Percentiles rank a stretch among this genome's conserved stretches.
phyloP scores from a whole-genome alignment of 2,888 invertebrate genomes.

The Chaetoderma sp. region DNA sequence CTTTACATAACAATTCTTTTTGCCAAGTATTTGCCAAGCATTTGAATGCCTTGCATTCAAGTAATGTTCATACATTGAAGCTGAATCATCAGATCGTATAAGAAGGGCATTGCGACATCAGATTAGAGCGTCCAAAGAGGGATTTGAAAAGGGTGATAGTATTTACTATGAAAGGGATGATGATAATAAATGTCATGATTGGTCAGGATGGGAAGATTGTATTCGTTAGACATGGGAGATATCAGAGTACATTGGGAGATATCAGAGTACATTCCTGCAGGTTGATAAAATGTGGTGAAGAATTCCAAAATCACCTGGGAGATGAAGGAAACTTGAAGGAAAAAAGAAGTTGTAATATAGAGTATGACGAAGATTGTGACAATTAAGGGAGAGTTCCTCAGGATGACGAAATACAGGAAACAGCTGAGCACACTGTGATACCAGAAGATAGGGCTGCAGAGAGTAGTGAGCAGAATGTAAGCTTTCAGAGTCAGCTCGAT shows the following conservation, averaged over 20 bases:
- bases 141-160: too few relatives aligned
- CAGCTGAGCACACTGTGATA: background rate
- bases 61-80: conserved; percentile 21
- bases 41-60: conserved; percentile 1
- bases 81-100: conserved; percentile 33
- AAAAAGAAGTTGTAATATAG: background rate
- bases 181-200: conserved; percentile 31
- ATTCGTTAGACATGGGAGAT: conserved; percentile 38
- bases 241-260: too few relatives aligned
- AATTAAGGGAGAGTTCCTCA: background rate
- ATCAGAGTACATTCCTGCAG: conserved; percentile 33
- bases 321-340: background rate
- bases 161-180: too few relatives aligned
- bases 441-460: too few relatives aligned
- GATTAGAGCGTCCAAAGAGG: conserved; percentile 21
- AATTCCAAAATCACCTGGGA: conserved; percentile 9
- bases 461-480: too few relatives aligned
- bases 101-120: conserved; percentile 27
- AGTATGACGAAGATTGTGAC: background rate
- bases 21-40: background rate
- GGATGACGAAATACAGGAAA: background rate
- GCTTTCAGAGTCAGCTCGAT: too few relatives aligned
- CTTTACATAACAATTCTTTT: conserved; percentile 20
- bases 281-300: conserved; percentile 14
- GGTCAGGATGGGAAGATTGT: conserved; percentile 36